Percentiles rank a stretch among this genome's conserved stretches.
phyloP scores from a whole-genome alignment of 2,113 vertebrate species.

The Ctenomys sociabilis region DNA sequence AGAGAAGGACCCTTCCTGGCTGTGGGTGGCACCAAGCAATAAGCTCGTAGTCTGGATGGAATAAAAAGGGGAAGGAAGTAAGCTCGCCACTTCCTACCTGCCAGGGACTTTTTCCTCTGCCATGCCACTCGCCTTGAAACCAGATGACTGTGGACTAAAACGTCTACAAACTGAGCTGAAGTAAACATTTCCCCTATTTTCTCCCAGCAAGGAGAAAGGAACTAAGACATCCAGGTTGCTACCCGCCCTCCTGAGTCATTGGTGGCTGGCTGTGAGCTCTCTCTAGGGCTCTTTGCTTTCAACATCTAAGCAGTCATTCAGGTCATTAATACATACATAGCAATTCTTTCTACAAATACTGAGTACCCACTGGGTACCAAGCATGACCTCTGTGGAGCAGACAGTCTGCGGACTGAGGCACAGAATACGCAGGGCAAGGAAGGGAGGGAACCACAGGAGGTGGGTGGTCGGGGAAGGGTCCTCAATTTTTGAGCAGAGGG shows the following conservation, averaged over 20 bases:
- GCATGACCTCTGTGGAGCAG: not conserved
- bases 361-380: not conserved
- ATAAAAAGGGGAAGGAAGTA: not conserved
- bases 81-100: not conserved
- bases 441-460: not conserved
- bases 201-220: not conserved
- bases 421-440: not conserved
- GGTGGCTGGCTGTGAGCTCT: too few species aligned
- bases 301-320: not conserved
- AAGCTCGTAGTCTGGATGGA: not conserved
- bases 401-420: not conserved
- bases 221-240: not conserved
- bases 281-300: accelerated
- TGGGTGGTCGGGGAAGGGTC: not conserved
- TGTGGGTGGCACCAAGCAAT: not conserved
- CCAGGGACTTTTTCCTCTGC: not conserved
- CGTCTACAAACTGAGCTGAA: not conserved
- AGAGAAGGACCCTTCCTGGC: not conserved
- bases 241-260: too few species aligned
- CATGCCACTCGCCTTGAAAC: not conserved
- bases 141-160: not conserved
- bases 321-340: not conserved
- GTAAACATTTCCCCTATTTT: not conserved
- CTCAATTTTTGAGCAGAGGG: not conserved
- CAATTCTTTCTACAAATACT: not conserved